These are phyloP conservation scores for Imbricaverruca yamaguchii DNA, from an alignment of 2,888 invertebrate genomes.

Conservation along the genomic window DNA sequence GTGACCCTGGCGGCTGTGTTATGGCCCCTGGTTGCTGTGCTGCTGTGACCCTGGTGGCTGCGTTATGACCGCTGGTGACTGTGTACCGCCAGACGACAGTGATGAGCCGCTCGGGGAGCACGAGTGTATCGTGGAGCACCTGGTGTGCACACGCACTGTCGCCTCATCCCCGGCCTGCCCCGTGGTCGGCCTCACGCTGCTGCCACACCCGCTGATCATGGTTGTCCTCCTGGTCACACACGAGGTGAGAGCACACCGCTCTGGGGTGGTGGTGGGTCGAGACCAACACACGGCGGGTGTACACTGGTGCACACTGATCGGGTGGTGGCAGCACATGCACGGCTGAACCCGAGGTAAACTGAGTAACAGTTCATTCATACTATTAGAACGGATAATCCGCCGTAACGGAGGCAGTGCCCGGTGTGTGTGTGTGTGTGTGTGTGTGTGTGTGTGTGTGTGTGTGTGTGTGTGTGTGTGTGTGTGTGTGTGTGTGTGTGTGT, in stretches of 20 bases:
- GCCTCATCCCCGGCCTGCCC: conserved; percentile 32
- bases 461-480: too few species aligned
- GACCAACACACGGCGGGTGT: not conserved
- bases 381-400: too few species aligned
- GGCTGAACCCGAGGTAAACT: too few species aligned
- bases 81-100: conserved; percentile 29
- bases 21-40: not conserved
- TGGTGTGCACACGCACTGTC: conserved; percentile 44
- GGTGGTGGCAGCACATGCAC: too few species aligned
- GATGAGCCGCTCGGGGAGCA: conserved; percentile 37
- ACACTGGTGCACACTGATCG: too few species aligned
- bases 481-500: too few species aligned
- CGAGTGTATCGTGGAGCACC: conserved; percentile 43
- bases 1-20: too few species aligned
- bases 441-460: too few species aligned
- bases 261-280: conserved; percentile 38
- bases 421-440: too few species aligned
- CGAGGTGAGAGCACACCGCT: conserved; percentile 43
- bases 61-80: not conserved
- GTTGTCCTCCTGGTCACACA: conserved; percentile 50
- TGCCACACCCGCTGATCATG: conserved; percentile 30
- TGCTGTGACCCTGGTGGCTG: too few species aligned
- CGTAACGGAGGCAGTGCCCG: too few species aligned
- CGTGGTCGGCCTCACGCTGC: conserved; percentile 33
- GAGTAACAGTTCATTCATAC: too few species aligned